Conservation (phyloP, 2,113 vertebrate genomes). For the Gymnobelideus leadbeateri region DNA sequence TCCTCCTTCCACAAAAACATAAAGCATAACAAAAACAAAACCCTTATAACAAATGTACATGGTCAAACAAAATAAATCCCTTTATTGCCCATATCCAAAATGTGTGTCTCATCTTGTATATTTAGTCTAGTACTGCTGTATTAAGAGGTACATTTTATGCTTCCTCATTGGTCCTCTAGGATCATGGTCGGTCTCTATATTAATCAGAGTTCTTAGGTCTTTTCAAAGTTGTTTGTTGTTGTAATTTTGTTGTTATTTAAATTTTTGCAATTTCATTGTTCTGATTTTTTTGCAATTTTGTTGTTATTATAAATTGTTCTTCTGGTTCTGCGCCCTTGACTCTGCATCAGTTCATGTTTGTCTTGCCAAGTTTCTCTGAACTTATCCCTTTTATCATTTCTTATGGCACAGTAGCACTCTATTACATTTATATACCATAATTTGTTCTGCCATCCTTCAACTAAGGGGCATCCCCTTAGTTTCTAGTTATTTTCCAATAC, state of each 20-base stretch:
- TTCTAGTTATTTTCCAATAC: not conserved
- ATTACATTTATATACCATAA: not conserved
- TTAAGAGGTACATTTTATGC: not conserved
- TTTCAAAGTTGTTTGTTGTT: not conserved
- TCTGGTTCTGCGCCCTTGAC: not conserved
- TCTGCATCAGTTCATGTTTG: not conserved
- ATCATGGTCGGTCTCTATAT: not conserved
- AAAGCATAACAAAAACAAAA: not conserved
- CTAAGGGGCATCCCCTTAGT: not conserved
- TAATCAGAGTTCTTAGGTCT: not conserved
- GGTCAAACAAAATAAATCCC: not conserved
- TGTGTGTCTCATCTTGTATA: not conserved
- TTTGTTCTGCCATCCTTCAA: not conserved
- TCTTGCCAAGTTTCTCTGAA: not conserved
- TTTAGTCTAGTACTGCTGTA: not conserved
- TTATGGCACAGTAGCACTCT: not conserved
- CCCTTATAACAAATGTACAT: not conserved
- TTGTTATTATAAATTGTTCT: not conserved
- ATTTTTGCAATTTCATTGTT: no score
- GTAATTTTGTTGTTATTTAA: not conserved
- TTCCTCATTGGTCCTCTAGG: not conserved
- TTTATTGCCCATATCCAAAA: not conserved
- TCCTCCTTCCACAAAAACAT: not conserved
- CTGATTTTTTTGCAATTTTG: not conserved
- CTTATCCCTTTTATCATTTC: not conserved